Base-by-base conservation (phyloP, 2,797 vertebrate genomes). In the Thripadectes ignobilis region DNA sequence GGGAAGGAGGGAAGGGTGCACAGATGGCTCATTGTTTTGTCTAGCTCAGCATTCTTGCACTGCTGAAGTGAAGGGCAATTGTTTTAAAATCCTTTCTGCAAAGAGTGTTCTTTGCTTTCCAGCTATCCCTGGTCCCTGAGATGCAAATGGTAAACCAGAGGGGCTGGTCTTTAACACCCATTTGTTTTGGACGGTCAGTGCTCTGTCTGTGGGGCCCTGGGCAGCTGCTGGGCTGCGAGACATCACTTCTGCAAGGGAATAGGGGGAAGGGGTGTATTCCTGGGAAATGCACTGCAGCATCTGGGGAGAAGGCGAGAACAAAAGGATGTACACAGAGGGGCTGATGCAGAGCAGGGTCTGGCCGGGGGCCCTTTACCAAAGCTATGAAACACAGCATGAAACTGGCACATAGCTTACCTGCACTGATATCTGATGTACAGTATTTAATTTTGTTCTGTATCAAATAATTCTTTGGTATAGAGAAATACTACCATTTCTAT, bases 1-100 rank as follows among this genome's bases (percentile, higher is more conserved):
- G 93, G 57, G 86, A 88, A 94, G 71, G 85, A 95, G 85, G 82
- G 76, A 92, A 55, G 71, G 83, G 74, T 36, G 74, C 96, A 95
- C 96, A 97, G 95, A 97, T 96, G 95, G 94, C 92, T 96, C 90
- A 90, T 97, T 97, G 96, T 97, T 96, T 94, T 81, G 83, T 77
- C 45, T 69, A 75, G 63, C 80, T 82, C 77, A 30, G 85, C 88
- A 67, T 97, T 97, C 94, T 94, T 85, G 67, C 49, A 30, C 66
- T 87, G 85, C 73, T 0, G 1, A 90, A 93, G 90, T 19, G 21
- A 88, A 92, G 90, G 86, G 55, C 94, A 71, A 85, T 95, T 96
- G 93, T 95, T 95, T 94, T 85, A 93, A 96, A 96, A 96, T 97
- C 92, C 74, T 65, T 93, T 93, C 85, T 84, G 77, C 83, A 45